Evolutionary conservation across 2,888 invertebrate genomes (phyloP).

Genomic region (Cartodere bifasciata): DNA sequence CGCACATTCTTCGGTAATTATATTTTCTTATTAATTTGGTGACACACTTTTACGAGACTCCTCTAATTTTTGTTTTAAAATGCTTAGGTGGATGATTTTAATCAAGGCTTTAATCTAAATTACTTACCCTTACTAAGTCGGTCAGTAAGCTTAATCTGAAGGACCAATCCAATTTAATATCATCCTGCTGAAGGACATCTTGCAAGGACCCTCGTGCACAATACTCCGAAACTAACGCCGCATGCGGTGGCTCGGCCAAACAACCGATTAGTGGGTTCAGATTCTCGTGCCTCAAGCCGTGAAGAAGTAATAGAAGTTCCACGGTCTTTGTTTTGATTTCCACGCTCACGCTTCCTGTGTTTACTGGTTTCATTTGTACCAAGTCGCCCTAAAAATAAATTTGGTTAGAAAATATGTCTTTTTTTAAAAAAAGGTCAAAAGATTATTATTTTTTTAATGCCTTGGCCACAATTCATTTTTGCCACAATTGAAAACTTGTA

Average conservation of each 20-base stretch:
- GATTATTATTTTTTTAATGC: too few relatives aligned
- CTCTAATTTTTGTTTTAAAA: too few relatives aligned
- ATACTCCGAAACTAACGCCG: slow-evolving; percentile 75
- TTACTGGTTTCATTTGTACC: slow-evolving; percentile 74
- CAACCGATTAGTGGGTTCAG: slow-evolving; percentile 82
- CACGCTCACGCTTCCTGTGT: slow-evolving; percentile 27
- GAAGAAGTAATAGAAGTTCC: slow-evolving; percentile 65
- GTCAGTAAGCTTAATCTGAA: slow-evolving; percentile 87
- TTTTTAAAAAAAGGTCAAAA: slow-evolving; percentile 1
- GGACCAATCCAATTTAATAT: slow-evolving; percentile 90
- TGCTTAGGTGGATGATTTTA: too few relatives aligned
- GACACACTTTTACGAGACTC: too few relatives aligned
- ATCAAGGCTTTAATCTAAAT: too few relatives aligned
- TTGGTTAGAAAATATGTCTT: slow-evolving; percentile 1
- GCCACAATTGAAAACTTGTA: too few relatives aligned
- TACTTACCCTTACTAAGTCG: slow-evolving; percentile 70
- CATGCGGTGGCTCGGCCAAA: slow-evolving; percentile 61
- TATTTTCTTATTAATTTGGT: too few relatives aligned
- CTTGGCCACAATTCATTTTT: too few relatives aligned
- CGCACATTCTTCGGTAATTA: too few relatives aligned
- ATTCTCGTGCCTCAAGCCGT: slow-evolving; percentile 82
- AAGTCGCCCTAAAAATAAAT: slow-evolving; percentile 62
- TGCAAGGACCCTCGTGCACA: slow-evolving; percentile 80
- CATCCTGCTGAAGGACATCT: slow-evolving; percentile 78
- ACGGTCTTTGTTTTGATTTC: slow-evolving; percentile 68